phyloP scores from a whole-genome alignment of 1,140 invertebrate genomes.

The Pogonus chalceus region DNA sequence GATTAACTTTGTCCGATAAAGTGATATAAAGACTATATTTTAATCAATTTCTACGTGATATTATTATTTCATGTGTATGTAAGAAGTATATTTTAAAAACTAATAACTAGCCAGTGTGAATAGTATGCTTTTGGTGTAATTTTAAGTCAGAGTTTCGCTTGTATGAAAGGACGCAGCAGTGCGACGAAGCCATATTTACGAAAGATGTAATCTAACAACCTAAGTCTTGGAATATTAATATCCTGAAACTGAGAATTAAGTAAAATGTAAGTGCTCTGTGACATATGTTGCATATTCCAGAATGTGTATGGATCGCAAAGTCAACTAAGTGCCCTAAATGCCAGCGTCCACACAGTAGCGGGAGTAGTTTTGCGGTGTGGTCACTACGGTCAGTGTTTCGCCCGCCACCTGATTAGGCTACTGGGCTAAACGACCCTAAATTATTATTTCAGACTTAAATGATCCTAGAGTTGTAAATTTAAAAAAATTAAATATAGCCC shows the following conservation, averaged over 20 bases:
- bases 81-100: conserved; percentile 3
- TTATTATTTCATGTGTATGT: conserved; percentile 7
- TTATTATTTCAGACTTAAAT: not conserved
- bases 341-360: not conserved
- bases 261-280: not conserved
- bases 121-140: not conserved
- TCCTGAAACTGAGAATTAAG: not conserved
- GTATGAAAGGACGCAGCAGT: conserved; percentile 14
- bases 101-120: conserved; percentile 9
- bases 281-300: not conserved
- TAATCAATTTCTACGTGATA: conserved; percentile 2
- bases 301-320: not conserved
- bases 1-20: conserved; percentile 18
- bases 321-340: not conserved
- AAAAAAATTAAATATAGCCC: too few relatives aligned
- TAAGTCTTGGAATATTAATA: conserved; percentile 5
- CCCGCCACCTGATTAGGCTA: conserved; percentile 2
- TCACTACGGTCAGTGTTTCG: not conserved
- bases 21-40: conserved; percentile 14
- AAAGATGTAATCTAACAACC: conserved; percentile 20
- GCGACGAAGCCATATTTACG: conserved; percentile 31
- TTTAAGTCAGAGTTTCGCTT: conserved; percentile 5
- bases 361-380: not conserved
- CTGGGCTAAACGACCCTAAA: not conserved
- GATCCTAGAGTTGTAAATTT: too few relatives aligned